A percentile compares a stretch with the other conserved stretches of the same genome.
These are phyloP conservation scores for Sebastes dallii DNA, from an alignment of 2,797 vertebrate genomes.

Conservation along the genomic window DNA sequence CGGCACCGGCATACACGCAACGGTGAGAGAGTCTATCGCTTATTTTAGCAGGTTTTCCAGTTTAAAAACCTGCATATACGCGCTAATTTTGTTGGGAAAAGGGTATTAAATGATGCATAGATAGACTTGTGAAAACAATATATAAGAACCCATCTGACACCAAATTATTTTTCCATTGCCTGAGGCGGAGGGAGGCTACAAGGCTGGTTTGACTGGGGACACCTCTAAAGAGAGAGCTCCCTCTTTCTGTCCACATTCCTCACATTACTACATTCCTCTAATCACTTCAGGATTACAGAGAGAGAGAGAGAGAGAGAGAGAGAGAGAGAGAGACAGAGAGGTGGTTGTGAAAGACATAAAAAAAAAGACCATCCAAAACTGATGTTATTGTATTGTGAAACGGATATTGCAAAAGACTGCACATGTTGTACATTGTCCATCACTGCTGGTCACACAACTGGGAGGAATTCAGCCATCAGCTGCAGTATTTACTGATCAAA, in stretches of 20 bases:
- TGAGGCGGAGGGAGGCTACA: background rate
- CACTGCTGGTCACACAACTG: background rate
- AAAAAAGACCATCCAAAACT: background rate
- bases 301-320: background rate
- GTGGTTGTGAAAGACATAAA: background rate
- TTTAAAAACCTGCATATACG: too few relatives aligned
- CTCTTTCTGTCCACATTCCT: conserved; percentile 68
- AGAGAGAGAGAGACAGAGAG: background rate
- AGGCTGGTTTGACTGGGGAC: conserved; percentile 23
- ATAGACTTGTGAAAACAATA: background rate
- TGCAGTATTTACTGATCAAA: conserved; percentile 53
- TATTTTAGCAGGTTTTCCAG: too few relatives aligned
- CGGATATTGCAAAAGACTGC: conserved; percentile 18
- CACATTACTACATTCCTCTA: conserved; percentile 69
- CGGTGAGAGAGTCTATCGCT: too few relatives aligned
- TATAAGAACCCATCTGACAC: background rate
- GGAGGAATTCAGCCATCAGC: conserved; percentile 48
- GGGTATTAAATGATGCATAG: background rate
- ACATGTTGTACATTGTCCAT: background rate
- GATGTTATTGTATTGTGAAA: conserved; percentile 26
- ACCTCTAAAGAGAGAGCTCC: conserved; percentile 50
- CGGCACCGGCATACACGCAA: too few relatives aligned
- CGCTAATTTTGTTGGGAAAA: too few relatives aligned
- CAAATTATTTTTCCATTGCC: background rate
- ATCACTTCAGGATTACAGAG: conserved; percentile 34